Conservation (phyloP, 2,888 invertebrate species). For the Chrysolina americana region DNA sequence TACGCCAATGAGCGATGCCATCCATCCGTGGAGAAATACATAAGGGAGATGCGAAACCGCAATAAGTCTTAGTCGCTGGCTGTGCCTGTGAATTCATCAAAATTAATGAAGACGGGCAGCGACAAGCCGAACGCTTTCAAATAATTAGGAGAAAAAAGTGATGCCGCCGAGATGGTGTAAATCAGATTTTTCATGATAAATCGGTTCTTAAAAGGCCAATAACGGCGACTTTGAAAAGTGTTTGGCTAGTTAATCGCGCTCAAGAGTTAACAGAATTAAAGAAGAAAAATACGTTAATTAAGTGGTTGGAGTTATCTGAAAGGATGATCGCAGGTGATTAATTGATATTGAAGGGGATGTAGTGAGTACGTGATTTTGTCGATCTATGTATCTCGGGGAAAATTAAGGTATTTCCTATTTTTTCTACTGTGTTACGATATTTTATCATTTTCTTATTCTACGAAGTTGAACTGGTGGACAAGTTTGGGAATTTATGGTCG, state of each 20-base stretch:
- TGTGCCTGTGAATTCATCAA: slow-evolving; percentile 39
- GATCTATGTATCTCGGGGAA: neutral
- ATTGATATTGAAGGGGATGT: slow-evolving; percentile 7
- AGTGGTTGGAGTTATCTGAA: slow-evolving; percentile 12
- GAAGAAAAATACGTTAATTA: neutral
- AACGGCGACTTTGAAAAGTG: slow-evolving; percentile 24
- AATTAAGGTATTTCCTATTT: no score
- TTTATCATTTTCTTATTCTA: no score
- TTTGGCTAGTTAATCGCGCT: slow-evolving; percentile 8
- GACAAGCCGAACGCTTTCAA: slow-evolving; percentile 45
- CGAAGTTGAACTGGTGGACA: no score
- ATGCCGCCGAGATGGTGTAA: slow-evolving; percentile 29
- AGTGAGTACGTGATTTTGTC: neutral
- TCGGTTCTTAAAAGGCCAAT: slow-evolving; percentile 27
- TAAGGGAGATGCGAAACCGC: slow-evolving; percentile 33
- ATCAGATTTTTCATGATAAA: slow-evolving; percentile 40
- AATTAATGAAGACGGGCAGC: slow-evolving; percentile 48
- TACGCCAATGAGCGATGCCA: slow-evolving; percentile 20
- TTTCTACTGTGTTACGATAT: no score
- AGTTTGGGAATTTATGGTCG: no score
- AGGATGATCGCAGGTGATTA: slow-evolving; percentile 10
- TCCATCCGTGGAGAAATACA: slow-evolving; percentile 30
- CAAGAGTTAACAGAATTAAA: slow-evolving; percentile 4
- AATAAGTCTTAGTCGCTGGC: slow-evolving; percentile 32
- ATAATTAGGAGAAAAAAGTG: slow-evolving; percentile 42